Conservation (phyloP, 1,140 invertebrate species). For the Brachionus sp. region DNA sequence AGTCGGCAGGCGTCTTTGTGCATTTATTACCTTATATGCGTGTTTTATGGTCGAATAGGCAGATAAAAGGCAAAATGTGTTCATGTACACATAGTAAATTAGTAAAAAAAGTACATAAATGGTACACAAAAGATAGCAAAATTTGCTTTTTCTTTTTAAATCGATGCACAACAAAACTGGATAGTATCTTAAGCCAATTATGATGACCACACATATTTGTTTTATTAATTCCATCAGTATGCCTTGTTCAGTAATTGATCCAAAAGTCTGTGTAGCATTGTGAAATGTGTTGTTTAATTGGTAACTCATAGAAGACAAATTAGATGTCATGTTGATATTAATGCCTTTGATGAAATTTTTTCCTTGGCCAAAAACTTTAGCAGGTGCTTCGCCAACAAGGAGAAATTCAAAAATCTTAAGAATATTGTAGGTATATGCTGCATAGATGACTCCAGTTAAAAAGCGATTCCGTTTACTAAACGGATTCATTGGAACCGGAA, state of each 20-base stretch:
- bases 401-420: conserved; percentile 44
- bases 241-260: neutral
- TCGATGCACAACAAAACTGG: conserved; percentile 25
- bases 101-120: conserved; percentile 9
- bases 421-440: conserved; percentile 40
- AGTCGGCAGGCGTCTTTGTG: neutral
- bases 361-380: neutral
- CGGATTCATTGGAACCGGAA: conserved; percentile 42
- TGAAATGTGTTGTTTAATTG: neutral
- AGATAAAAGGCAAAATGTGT: conserved; percentile 38
- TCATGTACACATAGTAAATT: conserved; percentile 40
- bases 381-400: neutral
- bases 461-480: conserved; percentile 41
- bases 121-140: conserved; percentile 28
- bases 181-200: conserved; percentile 44
- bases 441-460: conserved; percentile 30
- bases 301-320: neutral
- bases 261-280: neutral
- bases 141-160: conserved; percentile 37
- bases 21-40: neutral
- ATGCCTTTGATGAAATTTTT: neutral
- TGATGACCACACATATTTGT: conserved; percentile 39
- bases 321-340: neutral
- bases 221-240: conserved; percentile 36
- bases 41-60: conserved; percentile 3